Percentiles rank a stretch among this genome's conserved stretches.
These are phyloP conservation scores for Poecilia gillii DNA, from an alignment of 2,797 vertebrate genomes.

Conservation along the genomic window DNA sequence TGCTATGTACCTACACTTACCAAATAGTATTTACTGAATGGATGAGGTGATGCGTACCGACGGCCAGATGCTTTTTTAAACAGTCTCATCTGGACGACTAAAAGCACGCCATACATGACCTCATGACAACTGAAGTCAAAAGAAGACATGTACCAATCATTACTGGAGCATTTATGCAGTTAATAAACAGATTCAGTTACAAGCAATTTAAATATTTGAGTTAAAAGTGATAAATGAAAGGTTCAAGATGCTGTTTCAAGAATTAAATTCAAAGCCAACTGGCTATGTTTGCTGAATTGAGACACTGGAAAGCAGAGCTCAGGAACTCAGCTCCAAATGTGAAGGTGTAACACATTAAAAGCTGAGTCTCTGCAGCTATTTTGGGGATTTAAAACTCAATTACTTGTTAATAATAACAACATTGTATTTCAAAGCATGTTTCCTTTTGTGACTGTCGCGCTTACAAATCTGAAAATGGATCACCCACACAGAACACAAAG, in stretches of 20 bases:
- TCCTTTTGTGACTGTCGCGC: background rate
- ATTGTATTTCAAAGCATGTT: background rate
- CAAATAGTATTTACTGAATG: conserved; percentile 34
- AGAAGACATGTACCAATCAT: conserved; percentile 36
- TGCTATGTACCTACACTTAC: conserved; percentile 31
- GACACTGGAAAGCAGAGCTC: background rate
- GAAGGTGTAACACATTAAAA: too few relatives aligned
- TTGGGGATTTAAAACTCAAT: background rate
- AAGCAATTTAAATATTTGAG: conserved; percentile 10
- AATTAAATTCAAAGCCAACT: background rate
- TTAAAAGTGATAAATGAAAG: conserved; percentile 23
- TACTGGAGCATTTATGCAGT: conserved; percentile 32
- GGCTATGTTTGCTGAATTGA: background rate
- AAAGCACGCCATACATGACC: conserved; percentile 18
- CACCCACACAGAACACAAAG: background rate
- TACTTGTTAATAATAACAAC: background rate
- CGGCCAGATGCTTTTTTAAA: conserved; percentile 46
- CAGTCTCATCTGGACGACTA: conserved; percentile 49
- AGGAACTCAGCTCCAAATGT: conserved; percentile 5
- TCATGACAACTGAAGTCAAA: conserved; percentile 41
- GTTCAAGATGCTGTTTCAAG: background rate
- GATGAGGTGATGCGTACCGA: conserved; percentile 22
- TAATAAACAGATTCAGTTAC: conserved; percentile 37
- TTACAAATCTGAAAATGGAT: background rate
- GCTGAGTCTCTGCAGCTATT: background rate